Conservation (phyloP, 2,888 invertebrate genomes). For the Eudasyphora cyanicolor region DNA sequence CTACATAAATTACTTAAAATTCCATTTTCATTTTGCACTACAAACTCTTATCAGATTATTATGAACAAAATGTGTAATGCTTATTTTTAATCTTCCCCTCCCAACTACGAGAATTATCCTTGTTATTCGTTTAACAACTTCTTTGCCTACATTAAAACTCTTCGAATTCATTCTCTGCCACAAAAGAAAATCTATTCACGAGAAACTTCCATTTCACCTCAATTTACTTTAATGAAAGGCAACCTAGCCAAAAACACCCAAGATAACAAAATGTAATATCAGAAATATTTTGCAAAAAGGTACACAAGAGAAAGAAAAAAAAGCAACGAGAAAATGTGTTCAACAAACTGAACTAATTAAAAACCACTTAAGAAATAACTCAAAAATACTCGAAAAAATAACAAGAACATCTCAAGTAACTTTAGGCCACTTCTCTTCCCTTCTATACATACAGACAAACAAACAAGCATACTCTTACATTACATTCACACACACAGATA, state of each 20-base stretch:
- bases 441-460: no score
- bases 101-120: neutral
- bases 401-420: conserved; percentile 43
- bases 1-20: no score
- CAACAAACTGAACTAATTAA: conserved; percentile 59
- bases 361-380: conserved; percentile 63
- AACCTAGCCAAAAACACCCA: neutral
- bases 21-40: no score
- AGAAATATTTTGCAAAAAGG: neutral
- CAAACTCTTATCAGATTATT: no score
- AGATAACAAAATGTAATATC: neutral
- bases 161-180: neutral
- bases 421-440: conserved; percentile 35
- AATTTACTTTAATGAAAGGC: conserved; percentile 1
- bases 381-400: conserved; percentile 47
- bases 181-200: neutral
- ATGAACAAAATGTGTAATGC: no score
- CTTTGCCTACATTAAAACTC: neutral
- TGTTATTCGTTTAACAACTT: neutral
- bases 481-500: neutral
- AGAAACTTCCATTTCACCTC: conserved; percentile 13
- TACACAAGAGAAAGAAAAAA: no score
- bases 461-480: no score
- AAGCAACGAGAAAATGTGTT: neutral
- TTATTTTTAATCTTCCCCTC: no score